A percentile compares a stretch with the other conserved stretches of the same genome.
Evolutionary conservation across 2,888 invertebrate genomes (phyloP).

Genomic region (Stramonita haemastoma): DNA sequence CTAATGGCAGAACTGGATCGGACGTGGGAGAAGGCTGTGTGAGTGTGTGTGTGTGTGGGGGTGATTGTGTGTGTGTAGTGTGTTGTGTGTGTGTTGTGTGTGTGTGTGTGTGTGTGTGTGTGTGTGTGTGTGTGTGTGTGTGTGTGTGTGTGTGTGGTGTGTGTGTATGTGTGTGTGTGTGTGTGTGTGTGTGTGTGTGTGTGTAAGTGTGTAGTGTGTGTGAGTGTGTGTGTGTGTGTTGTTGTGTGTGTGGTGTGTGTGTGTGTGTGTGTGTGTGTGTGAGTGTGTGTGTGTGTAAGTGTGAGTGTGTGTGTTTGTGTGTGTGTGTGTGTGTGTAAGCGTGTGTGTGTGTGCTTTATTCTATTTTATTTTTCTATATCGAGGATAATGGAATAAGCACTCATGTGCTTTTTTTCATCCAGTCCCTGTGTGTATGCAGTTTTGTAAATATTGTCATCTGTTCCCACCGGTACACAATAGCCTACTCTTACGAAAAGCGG

Average conservation of each 20-base stretch:
- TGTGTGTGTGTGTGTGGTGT: background rate
- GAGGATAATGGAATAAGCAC: no score
- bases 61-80: no score
- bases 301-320: background rate
- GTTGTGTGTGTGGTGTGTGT: background rate
- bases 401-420: no score
- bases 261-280: background rate
- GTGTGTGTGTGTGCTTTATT: background rate
- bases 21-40: no score
- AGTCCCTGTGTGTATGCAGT: no score
- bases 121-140: conserved; percentile 3
- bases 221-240: background rate
- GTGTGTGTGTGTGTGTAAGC: background rate
- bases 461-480: no score
- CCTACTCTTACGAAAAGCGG: no score
- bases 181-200: background rate
- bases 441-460: no score
- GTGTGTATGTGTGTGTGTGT: background rate
- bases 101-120: background rate
- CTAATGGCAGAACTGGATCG: no score
- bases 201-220: background rate
- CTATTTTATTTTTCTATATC: background rate
- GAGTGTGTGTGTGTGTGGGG: no score
- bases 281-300: background rate
- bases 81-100: no score